Base-by-base conservation (phyloP, 2,797 vertebrate species). In the Columba guinea region DNA sequence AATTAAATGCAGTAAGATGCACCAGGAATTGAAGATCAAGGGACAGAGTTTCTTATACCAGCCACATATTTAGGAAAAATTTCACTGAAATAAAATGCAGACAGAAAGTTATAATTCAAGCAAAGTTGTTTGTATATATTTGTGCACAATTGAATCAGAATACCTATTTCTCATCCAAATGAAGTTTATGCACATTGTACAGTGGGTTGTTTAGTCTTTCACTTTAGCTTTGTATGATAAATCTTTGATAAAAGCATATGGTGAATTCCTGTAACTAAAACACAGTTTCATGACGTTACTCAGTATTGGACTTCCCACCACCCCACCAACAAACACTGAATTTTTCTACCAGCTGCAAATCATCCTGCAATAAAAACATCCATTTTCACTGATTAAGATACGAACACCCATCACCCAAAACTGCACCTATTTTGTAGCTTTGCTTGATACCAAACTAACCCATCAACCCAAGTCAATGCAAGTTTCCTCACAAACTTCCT, bases 371-470 rank as follows among this genome's bases (percentile, higher is more conserved):
- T 14, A 60, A 3, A 49, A 63, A 37, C 1, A 26, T 20, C 21
- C 7, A 32, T 52, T 82, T 70, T 49, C 30, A 27, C n/a, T 34
- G 22, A 44, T 26, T 28, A 49, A 80, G 30, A 63, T 10, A 10
- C 48, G 37, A 58, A 55, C 27, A 22, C 9, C 18, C 10, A 4
- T 3, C 67, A 28, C 3, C 21, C 30, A 44, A 67, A 73, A 65
- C 5, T 5, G 13, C 6, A 20, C 0, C 0, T 9, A 15, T 51
- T 53, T 24, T 16, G 3, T 19, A 46, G 14, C 22, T 60, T 59
- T 55, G 49, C 51, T 77, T 34, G 46, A 4, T 5, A 34, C 26
- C 39, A 60, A 37, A 53, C 20, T 15, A 76, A 76, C 6, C 9
- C 14, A 7, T 10, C 2, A 0, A 26, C n/a, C 55, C 41, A 62